Base-by-base conservation (phyloP, 2,797 vertebrate genomes). In the Hozukius guyotensis region DNA sequence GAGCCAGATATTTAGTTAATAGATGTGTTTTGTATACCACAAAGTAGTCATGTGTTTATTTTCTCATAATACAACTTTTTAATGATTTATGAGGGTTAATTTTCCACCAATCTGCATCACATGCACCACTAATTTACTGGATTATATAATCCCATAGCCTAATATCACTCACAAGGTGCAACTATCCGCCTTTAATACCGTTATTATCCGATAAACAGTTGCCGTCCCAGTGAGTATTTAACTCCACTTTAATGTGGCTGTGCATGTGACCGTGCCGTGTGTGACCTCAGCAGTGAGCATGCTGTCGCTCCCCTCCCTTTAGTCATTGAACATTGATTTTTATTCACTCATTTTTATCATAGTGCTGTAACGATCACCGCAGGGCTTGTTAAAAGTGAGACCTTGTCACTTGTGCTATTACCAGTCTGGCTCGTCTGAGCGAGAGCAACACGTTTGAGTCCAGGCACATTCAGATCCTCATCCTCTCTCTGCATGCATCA, bases 271-370 rank as follows among this genome's bases (percentile, higher is more conserved):
- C 3, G 18, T 57, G 38, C 71, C 1, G 16, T 49, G 79, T 76
- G 59, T 84, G 87, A 89, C 90, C 84, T 89, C 82, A 60, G 82
- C 81, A 70, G 79, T n/a, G 68, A 61, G 63, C 13, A 7, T 25
- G 78, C 85, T 78, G n/a, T 66, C 20, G 29, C 81, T 78, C 61
- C 66, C 46, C 36, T 46, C 57, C 6, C 53, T 84, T 85, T 68
- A 84, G 83, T 81, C 85, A 80, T 70, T 85, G 72, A 82, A 86
- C 87, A 91, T 88, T 91, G 91, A 90, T 91, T 94, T 92, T 93
- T 92, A 85, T 88, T 74, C 80, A 81, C 76, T 81, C 92, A 88
- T 83, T 92, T 93, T 87, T 87, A 82, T 88, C 82, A 65, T 78
- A 60, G 87, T 6, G 59, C 74, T 80, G 83, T 87, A 84, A 88